Evolutionary conservation across 1,140 invertebrate species (phyloP).

Genomic region (Orchesella cincta): DNA sequence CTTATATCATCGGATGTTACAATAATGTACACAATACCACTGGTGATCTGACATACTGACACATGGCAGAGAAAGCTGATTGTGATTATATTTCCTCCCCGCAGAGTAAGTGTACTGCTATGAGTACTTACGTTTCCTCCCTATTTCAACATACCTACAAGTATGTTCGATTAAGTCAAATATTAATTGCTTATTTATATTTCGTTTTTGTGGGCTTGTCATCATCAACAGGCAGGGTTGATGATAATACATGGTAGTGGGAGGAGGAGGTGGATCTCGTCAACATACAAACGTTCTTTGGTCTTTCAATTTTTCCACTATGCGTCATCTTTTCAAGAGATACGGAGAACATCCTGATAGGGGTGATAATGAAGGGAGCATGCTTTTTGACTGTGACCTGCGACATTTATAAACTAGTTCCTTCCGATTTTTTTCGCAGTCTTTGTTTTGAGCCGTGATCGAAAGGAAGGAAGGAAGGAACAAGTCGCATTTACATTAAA

Average conservation of each 20-base stretch:
- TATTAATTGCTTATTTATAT: conserved; percentile 8
- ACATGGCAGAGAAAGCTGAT: conserved; percentile 21
- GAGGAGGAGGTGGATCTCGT: conserved; percentile 12
- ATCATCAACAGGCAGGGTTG: background rate
- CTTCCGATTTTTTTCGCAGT: conserved; percentile 18
- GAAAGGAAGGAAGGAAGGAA: background rate
- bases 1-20: conserved; percentile 17
- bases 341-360: background rate
- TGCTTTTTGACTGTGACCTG: background rate
- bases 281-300: background rate
- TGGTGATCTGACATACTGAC: background rate
- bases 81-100: background rate
- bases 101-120: conserved; percentile 1
- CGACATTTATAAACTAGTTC: conserved; percentile 20
- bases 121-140: background rate
- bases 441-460: background rate
- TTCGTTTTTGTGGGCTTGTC: conserved; percentile 7
- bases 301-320: background rate
- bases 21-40: background rate
- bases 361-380: too few relatives aligned
- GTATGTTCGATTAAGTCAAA: background rate
- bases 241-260: background rate
- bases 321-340: background rate
- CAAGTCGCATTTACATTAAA: background rate
- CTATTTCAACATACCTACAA: background rate